Base-by-base conservation (phyloP, 1,140 invertebrate genomes). In the Brachionus angularis region DNA sequence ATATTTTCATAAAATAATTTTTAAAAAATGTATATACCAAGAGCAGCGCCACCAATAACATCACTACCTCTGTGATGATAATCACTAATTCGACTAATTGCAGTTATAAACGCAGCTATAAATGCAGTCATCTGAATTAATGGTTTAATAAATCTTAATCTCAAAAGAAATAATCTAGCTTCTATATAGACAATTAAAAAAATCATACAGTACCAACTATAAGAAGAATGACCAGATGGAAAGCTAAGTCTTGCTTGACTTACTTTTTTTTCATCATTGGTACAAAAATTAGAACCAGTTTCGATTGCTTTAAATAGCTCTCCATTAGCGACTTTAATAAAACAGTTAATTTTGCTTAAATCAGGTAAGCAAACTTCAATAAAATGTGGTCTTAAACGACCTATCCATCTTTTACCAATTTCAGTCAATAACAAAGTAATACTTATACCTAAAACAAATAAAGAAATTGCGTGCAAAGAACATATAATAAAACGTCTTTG, bases 31-130 rank as follows among this genome's bases (percentile, higher is more conserved):
- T 16, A 42, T 16, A 29, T 47, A 27, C 87, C 87, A 69, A 87
- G 80, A 44, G 83, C 72, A 14, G 82, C 78, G n/a, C 87, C 87
- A 69, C 84, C 83, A 5, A 87, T 77, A 4, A 89, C 87, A 78
- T 89, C 87, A 75, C 88, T 90, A 89, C 90, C 93, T 77, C 94
- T 91, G 80, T 95, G 92, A 80, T 93, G 93, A 80, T 93, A 91
- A 83, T 95, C 88, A 1, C 89, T 89, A 14, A 94, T 85, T 31
- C 91, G 84, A 10, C 89, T 88, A 81, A 92, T 23, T 4, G 42
- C 21, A 3, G 62, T 67, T 8, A 50, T 42, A 47, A 47, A 67
- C 2, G 62, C 62, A 29, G 47, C 47, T 27, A 67, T 67, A 46
- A 67, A 67, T 10, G 62, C 62, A 1, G 42, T 23, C 25, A 67